Conservation (phyloP, 2,888 invertebrate genomes). For the Ectropis crepuscularia region DNA sequence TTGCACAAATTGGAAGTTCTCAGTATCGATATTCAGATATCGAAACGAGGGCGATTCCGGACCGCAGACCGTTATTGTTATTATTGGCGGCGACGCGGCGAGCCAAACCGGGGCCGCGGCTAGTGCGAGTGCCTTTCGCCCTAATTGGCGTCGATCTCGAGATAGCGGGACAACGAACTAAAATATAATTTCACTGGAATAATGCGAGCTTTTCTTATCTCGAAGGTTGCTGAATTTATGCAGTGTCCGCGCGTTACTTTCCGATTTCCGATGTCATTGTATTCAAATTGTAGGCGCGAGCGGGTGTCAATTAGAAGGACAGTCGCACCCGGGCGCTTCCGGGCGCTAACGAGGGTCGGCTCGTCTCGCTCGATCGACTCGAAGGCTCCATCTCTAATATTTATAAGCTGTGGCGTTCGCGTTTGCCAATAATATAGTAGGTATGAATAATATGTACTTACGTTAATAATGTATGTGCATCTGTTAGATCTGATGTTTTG, state of each 20-base stretch:
- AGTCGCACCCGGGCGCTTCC: conserved; percentile 34
- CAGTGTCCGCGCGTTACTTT: conserved; percentile 37
- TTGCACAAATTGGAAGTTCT: conserved; percentile 37
- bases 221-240: conserved; percentile 33
- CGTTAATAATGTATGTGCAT: too few species aligned
- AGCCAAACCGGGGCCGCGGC: conserved; percentile 33
- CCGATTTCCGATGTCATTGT: conserved; percentile 37
- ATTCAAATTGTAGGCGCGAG: conserved; percentile 36
- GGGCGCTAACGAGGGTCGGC: conserved; percentile 35
- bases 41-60: conserved; percentile 53
- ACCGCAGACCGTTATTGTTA: conserved; percentile 57
- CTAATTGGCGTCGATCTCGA: conserved; percentile 43
- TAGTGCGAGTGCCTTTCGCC: conserved; percentile 35
- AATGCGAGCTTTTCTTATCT: conserved; percentile 13
- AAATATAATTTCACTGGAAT: conserved; percentile 28
- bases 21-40: conserved; percentile 54
- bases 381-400: conserved; percentile 13
- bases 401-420: conserved; percentile 9
- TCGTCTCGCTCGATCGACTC: conserved; percentile 27
- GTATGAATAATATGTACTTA: too few species aligned
- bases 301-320: conserved; percentile 40
- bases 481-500: too few species aligned
- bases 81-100: conserved; percentile 51
- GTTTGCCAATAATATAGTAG: not conserved
- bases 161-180: conserved; percentile 39